Conservation (phyloP, 2,888 invertebrate species). For the Monoplex corrugatus region DNA sequence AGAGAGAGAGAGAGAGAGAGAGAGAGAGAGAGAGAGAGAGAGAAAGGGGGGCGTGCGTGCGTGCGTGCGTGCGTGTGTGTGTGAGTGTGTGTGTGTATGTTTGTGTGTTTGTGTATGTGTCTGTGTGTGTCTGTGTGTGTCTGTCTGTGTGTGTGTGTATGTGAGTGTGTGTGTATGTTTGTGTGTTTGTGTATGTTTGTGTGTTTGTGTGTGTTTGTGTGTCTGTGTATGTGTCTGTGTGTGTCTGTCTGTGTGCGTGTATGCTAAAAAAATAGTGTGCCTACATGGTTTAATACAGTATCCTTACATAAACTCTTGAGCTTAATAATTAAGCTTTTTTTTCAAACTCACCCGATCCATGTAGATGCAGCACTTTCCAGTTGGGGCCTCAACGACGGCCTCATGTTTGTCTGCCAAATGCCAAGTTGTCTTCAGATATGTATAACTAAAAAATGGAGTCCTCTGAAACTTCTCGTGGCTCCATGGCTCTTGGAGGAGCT, state of each 20-base stretch:
- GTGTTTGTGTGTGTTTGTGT: too few species aligned
- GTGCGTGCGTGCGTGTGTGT: too few species aligned
- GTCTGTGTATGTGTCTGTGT: background rate
- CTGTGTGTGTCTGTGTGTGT: too few species aligned
- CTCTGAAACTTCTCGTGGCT: constrained; percentile 63
- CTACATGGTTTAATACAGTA: background rate
- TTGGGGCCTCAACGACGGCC: constrained; percentile 60
- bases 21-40: too few species aligned
- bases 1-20: background rate
- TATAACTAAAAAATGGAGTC: constrained; percentile 66
- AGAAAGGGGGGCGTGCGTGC: too few species aligned
- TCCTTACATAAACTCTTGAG: background rate
- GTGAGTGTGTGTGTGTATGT: too few species aligned
- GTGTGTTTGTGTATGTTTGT: too few species aligned
- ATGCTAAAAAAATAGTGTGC: background rate
- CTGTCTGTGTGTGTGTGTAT: too few species aligned
- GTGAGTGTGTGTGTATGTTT: too few species aligned
- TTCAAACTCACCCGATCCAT: constrained; percentile 44
- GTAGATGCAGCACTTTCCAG: constrained; percentile 59
- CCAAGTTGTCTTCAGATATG: constrained; percentile 66
- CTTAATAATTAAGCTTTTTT: background rate
- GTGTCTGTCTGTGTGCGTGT: background rate
- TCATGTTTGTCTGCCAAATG: constrained; percentile 59
- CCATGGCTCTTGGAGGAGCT: constrained; percentile 65
- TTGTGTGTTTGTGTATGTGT: too few species aligned